Conservation (phyloP, 2,113 vertebrate species). For the Clarias magur region DNA sequence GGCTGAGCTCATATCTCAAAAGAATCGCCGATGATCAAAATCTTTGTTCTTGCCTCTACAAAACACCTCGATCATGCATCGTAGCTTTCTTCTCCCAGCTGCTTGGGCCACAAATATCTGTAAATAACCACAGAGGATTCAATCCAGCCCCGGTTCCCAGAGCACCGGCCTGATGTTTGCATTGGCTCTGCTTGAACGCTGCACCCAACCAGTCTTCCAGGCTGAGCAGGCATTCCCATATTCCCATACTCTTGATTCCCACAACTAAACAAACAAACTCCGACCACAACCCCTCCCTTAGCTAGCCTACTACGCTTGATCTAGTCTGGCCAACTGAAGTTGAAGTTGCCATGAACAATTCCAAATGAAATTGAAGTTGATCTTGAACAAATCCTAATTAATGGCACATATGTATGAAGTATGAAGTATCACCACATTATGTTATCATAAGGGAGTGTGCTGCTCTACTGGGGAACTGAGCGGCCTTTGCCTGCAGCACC, state of each 20-base stretch:
- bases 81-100: constrained; percentile 38
- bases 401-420: background rate
- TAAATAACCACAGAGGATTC: constrained; percentile 49
- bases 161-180: constrained; percentile 51
- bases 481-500: constrained; percentile 52
- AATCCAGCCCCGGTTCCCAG: constrained; percentile 46
- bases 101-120: constrained; percentile 51
- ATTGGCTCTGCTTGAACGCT: constrained; percentile 52
- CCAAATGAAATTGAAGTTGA: background rate
- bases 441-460: constrained; percentile 12
- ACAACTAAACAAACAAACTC: constrained; percentile 39
- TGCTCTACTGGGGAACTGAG: constrained; percentile 53
- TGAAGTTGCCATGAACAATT: background rate
- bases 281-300: constrained; percentile 23
- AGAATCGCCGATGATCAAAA: background rate
- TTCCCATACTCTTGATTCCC: constrained; percentile 55
- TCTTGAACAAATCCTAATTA: background rate
- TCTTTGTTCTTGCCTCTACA: background rate
- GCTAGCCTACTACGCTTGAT: background rate
- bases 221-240: constrained; percentile 52
- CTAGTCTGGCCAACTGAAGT: background rate
- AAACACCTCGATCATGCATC: constrained; percentile 29
- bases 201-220: constrained; percentile 41
- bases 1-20: background rate
- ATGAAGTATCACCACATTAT: background rate